Base-by-base conservation (phyloP, 2,113 vertebrate species). In the Ciconia boyciana region DNA sequence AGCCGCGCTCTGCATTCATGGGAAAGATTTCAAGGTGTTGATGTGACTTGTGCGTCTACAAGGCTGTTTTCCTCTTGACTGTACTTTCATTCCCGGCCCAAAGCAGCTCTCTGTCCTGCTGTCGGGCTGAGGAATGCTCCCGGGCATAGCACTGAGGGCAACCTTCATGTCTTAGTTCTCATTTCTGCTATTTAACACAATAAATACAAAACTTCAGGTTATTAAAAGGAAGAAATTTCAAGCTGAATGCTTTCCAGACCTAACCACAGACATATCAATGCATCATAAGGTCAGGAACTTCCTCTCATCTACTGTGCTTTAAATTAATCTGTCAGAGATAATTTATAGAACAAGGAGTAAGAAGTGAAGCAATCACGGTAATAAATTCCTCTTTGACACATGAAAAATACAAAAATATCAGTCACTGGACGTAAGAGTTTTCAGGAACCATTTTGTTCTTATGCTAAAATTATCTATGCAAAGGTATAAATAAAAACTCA, bases 1-100 rank as follows among this genome's bases (percentile, higher is more conserved):
- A 1, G 43, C 51, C 1, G 0, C 0, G 0, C 55, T 48, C 19
- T 0, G 39, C 6, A 0, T 2, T 7, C 7, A 0, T 22, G 22
- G 60, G 70, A 39, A 69, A 62, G 17, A 8, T 46, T 57, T 24
- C 60, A 28, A 65, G 74, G 65, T 26, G 28, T 3, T 34, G 14
- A 17, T 21, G 12, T 0, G 3, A n/a, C 31, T 29, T 19, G 17
- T 11, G 36, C 3, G 1, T 18, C 55, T 18, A 6, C 49, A 13
- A 31, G 29, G 54, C 58, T 34, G 10, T 58, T 76, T 39, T 51
- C 43, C 17, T 69, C 78, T 26, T 29, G 11, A 34, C 28, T 64
- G 2, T 20, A 4, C 16, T 83, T 52, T 36, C 32, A 10, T 28
- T 74, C 39, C 34, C 3, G 10, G 51, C 41, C 36, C 61, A 41